Conservation (phyloP, 1,140 invertebrate genomes). For the Conus betulinus region DNA sequence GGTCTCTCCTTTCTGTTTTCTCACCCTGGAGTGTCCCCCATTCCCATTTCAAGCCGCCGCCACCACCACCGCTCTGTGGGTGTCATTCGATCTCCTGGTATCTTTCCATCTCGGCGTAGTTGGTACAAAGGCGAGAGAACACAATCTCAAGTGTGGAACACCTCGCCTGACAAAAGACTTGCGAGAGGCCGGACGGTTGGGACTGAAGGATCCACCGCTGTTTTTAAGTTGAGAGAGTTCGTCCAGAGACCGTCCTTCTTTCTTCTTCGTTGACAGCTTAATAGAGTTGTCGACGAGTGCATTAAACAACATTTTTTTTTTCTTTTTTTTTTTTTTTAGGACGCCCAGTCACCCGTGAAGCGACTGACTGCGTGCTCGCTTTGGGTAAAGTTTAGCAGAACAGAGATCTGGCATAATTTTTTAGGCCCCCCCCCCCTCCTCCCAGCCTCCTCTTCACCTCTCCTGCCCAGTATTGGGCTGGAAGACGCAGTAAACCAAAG, state of each 20-base stretch:
- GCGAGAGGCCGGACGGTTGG: neutral
- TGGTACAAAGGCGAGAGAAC: neutral
- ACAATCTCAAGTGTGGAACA: neutral
- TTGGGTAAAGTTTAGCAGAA: neutral
- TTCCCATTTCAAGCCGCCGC: neutral
- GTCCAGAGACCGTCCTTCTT: neutral
- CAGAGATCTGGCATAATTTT: neutral
- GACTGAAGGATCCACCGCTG: neutral
- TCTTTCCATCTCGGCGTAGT: neutral
- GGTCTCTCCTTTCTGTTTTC: neutral
- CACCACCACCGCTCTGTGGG: neutral
- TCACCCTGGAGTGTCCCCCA: neutral
- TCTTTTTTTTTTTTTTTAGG: neutral
- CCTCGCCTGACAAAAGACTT: neutral
- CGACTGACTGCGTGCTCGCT: neutral
- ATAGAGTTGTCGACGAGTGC: slow-evolving; percentile 10
- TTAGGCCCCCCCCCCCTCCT: neutral
- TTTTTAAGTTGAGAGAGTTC: neutral
- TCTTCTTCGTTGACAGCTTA: neutral
- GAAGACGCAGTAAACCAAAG: too few relatives aligned
- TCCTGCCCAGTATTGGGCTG: too few relatives aligned
- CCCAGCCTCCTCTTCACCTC: too few relatives aligned
- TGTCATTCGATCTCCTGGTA: neutral
- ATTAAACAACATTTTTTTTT: neutral
- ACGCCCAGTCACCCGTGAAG: neutral